A percentile compares a stretch with the other conserved stretches of the same genome.
Conservation (phyloP, 1,140 invertebrate genomes). For the Cotesia glomerata region DNA sequence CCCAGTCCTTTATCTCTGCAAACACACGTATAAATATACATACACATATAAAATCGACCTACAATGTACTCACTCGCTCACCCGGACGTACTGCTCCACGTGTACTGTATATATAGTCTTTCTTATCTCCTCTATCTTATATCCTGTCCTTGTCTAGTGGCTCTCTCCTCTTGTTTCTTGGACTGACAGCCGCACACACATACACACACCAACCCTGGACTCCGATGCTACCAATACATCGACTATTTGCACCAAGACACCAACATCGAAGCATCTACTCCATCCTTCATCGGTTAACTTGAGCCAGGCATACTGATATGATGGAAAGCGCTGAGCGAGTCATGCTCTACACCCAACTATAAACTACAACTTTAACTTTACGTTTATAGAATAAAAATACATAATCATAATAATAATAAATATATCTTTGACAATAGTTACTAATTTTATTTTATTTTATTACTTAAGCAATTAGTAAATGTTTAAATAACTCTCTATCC, state of each 20-base stretch:
- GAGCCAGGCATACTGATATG: conserved; percentile 40
- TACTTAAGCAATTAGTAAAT: too few species aligned
- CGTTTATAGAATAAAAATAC: conserved; percentile 3
- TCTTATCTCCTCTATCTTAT: too few species aligned
- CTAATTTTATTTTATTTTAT: background rate
- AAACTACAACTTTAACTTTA: background rate
- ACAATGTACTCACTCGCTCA: too few species aligned
- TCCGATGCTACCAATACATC: background rate
- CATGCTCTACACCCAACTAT: conserved; percentile 13
- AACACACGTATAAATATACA: too few species aligned
- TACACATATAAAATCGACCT: too few species aligned
- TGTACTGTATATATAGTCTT: too few species aligned
- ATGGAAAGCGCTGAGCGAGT: conserved; percentile 50
- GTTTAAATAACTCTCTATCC: too few species aligned
- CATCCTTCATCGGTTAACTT: conserved; percentile 22
- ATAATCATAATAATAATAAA: background rate
- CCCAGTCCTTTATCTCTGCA: background rate
- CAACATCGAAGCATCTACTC: conserved; percentile 13
- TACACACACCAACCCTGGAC: too few species aligned
- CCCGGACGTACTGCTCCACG: too few species aligned
- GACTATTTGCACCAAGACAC: background rate
- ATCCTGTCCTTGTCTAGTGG: too few species aligned
- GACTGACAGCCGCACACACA: too few species aligned
- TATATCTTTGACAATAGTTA: background rate
- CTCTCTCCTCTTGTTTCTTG: too few species aligned